phyloP scores from a whole-genome alignment of 1,140 invertebrate genomes.

The Medauroidea extradentata region DNA sequence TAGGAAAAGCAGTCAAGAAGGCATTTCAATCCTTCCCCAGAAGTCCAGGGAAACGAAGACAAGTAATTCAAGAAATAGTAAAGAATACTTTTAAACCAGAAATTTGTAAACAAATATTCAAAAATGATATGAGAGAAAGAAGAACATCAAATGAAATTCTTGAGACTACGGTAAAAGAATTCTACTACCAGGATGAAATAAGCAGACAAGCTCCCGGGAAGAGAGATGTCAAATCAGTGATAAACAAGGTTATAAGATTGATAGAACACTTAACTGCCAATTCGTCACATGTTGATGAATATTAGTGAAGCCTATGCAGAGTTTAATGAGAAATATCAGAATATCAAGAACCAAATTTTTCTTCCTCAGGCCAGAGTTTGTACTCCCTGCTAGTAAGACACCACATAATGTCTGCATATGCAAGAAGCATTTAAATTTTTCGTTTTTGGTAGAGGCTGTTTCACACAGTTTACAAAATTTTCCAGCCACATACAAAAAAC shows the following conservation, averaged over 20 bases:
- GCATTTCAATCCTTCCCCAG: too few species aligned
- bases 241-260: constrained; percentile 1
- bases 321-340: background rate
- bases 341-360: constrained; percentile 4
- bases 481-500: background rate
- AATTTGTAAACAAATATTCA: too few species aligned
- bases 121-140: too few species aligned
- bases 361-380: constrained; percentile 1
- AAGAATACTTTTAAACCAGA: too few species aligned
- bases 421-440: constrained; percentile 6
- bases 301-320: constrained; percentile 5
- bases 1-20: too few species aligned
- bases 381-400: constrained; percentile 6
- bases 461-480: background rate
- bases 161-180: too few species aligned
- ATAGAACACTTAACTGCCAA: constrained; percentile 1
- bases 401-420: constrained; percentile 10
- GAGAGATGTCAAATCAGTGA: constrained; percentile 4
- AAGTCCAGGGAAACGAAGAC: too few species aligned
- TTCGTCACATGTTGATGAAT: constrained; percentile 6
- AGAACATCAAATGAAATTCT: too few species aligned
- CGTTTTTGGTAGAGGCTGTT: background rate
- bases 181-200: too few species aligned
- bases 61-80: too few species aligned
- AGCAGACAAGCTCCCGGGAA: constrained; percentile 4